Base-by-base conservation (phyloP, 1,140 invertebrate species). In the Linepithema humile region DNA sequence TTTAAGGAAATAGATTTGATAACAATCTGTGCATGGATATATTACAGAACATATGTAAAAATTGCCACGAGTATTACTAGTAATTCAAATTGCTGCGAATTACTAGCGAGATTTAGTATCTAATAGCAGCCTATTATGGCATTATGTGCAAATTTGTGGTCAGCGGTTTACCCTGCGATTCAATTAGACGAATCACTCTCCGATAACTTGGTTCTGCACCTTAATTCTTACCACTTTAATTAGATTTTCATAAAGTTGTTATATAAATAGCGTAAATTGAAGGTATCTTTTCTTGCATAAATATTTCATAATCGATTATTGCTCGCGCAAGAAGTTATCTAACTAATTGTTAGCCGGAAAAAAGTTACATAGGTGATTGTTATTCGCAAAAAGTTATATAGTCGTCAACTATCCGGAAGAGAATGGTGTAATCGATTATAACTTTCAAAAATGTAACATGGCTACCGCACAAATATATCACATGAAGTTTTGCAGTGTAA, bases 131-230 rank as follows among this genome's bases (percentile, higher is more conserved):
- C 50, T 38, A 77, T 77, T 75, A 75, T 17, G 29, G 57, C 20
- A 77, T 77, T 77, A 77, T 65, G 74, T 77, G 74, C 74, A 77
- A 77, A 77, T 77, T 77, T 48, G 59, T 65, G 15, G 43, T 50
- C 43, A 77, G 59, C 32, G 3, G 1, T 77, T 77, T 53, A 50
- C 43, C 32, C 3, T 20, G 43, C 59, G 17, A 65, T 65, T 65
- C 45, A 65, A 77, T 77, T 77, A 77, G 59, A 77, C 40, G 15
- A 77, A 77, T 77, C 74, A 40, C 32, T 65, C 40, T 23, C 12
- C 74, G 57, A 64, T 65, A 77, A 65, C 29, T 64, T 20, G 29
- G 7, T 38, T 50, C 59, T 77, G 48, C 50, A 40, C 29, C n/a
- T 53, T 65, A 26, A 64, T 50, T 77, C 26, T 15, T 23, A n/a